Base-by-base conservation (phyloP, 2,797 vertebrate species). In the Ctenosaura bakeri region DNA sequence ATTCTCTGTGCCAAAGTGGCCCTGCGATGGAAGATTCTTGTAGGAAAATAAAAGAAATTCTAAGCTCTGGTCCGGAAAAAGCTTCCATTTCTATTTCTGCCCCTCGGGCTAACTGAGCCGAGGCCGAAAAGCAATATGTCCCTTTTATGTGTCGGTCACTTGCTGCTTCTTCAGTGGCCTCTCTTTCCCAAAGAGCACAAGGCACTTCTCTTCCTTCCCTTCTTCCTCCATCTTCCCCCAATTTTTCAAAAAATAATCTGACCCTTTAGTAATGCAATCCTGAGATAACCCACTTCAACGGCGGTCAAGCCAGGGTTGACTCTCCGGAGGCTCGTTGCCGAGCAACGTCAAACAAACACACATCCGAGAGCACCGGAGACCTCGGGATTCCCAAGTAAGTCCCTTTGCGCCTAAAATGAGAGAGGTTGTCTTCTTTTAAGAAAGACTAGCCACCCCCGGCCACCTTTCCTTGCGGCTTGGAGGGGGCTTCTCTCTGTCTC, bases 331-430 rank as follows among this genome's bases (percentile, higher is more conserved):
- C 93, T 93, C 93, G 96, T 96, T 96, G 96, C 97, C 95, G 97
- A 96, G 97, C 97, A 97, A 97, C 97, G 82, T 88, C 90, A 92
- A 96, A 95, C 94, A 96, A 86, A 91, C 91, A 96, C 88, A 87
- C 90, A 91, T 95, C 95, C 93, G 96, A 88, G 90, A 92, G 96
- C 87, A 90, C 89, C 94, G 89, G 93, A 14, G 94, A 84, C 87
- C 78, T 77, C 87, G 90, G 90, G 78, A 88, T 90, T 94, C 89
- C 92, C 87, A 42, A 90, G 88, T 52, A 89, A 93, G 90, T 93
- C 95, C 94, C 95, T 92, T 90, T 92, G 94, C 89, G 88, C 74
- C 78, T 89, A 76, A 85, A 90, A 93, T 92, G 91, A 94, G 93
- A 93, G 93, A 89, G 88, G 77, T 92, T 86, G 91, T 69, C 92